Percentiles rank a stretch among this genome's conserved stretches.
Evolutionary conservation across 1,140 invertebrate species (phyloP).

Genomic region (Diplogasteroides magnus): DNA sequence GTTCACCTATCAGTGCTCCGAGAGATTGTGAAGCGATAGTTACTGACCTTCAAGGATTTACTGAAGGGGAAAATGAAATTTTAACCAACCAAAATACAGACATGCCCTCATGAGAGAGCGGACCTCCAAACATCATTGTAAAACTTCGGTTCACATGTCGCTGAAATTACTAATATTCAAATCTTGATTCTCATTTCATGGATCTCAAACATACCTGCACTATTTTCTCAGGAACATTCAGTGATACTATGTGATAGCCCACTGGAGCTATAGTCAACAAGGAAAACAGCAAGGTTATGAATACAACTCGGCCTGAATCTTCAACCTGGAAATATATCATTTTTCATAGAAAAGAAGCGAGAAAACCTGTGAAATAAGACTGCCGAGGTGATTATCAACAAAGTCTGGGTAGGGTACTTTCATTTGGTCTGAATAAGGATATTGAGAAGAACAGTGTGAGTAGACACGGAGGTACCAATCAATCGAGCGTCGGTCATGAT

Average conservation of each 20-base stretch:
- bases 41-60: neutral
- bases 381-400: neutral
- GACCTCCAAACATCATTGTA: neutral
- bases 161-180: constrained; percentile 1
- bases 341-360: neutral
- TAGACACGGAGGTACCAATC: no score
- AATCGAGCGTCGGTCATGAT: no score
- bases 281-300: neutral
- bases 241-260: neutral
- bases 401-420: neutral
- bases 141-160: neutral
- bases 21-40: neutral
- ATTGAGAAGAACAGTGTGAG: no score
- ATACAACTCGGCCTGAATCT: neutral
- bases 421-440: no score
- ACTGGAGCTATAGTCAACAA: neutral
- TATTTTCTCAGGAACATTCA: neutral
- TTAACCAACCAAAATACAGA: neutral
- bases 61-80: neutral
- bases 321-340: neutral
- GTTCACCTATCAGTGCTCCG: neutral
- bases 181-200: neutral
- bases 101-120: neutral
- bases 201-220: neutral
- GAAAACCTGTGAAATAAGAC: neutral